A percentile compares a stretch with the other conserved stretches of the same genome.
phyloP scores from a whole-genome alignment of 2,113 vertebrate species.

The Scolopax mira region DNA sequence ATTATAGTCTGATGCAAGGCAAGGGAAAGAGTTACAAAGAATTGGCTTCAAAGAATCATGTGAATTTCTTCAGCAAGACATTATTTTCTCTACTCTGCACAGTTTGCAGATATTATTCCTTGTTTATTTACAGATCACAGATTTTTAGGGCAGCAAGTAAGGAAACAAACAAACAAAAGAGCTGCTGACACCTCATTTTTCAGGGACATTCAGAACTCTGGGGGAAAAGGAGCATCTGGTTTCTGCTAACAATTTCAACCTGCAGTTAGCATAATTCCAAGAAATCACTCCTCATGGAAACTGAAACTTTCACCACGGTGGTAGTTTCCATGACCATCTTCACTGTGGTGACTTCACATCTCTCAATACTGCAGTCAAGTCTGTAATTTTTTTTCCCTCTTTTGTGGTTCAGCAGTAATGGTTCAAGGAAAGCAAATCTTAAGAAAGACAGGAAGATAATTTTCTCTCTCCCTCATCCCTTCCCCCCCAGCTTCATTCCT shows the following conservation, averaged over 20 bases:
- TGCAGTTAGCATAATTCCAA: neutral
- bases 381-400: neutral
- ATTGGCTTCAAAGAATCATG: neutral
- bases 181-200: neutral
- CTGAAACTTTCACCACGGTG: neutral
- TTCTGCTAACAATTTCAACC: neutral
- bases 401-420: neutral
- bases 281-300: neutral
- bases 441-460: neutral
- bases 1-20: neutral
- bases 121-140: neutral
- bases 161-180: neutral
- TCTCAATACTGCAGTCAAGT: neutral
- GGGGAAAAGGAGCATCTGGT: neutral
- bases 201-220: neutral
- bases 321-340: neutral
- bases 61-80: neutral
- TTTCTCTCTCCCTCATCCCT: neutral
- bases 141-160: neutral
- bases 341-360: neutral
- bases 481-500: neutral
- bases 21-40: neutral
- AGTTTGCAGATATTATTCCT: neutral
- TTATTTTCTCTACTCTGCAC: neutral
- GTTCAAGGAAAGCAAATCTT: neutral